Conservation (phyloP, 2,113 vertebrate genomes). For the Notarius quadriscutis region DNA sequence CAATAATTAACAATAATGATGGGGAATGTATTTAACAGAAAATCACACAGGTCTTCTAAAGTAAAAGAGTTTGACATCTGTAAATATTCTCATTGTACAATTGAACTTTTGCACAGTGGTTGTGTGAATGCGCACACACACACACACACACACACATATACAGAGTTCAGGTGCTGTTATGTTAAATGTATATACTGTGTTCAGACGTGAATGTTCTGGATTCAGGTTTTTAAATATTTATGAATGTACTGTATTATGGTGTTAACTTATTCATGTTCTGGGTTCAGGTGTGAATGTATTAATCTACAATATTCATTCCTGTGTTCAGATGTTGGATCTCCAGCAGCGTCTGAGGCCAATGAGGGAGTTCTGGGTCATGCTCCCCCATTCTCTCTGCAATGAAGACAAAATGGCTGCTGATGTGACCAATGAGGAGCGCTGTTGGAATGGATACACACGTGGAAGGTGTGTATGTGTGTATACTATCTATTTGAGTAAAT, state of each 20-base stretch:
- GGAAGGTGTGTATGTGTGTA: conserved; percentile 65
- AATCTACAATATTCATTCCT: not conserved
- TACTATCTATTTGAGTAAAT: not conserved
- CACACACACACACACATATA: too few species aligned
- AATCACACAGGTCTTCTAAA: too few species aligned
- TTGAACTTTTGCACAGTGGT: too few species aligned
- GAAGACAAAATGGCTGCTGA: conserved; percentile 79
- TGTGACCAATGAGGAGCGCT: conserved; percentile 80
- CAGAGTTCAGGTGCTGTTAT: too few species aligned
- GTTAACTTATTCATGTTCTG: not conserved
- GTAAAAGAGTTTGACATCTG: too few species aligned
- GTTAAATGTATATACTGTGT: too few species aligned
- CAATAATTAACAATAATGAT: too few species aligned
- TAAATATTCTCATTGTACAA: too few species aligned
- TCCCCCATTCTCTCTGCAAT: conserved; percentile 83
- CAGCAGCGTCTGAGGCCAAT: conserved; percentile 80
- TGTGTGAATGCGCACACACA: too few species aligned
- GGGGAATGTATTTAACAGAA: too few species aligned
- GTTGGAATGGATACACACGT: conserved; percentile 82
- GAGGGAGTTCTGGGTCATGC: conserved; percentile 83
- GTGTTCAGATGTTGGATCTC: conserved; percentile 79
- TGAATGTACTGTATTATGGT: not conserved
- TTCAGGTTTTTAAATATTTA: not conserved
- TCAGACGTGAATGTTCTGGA: not conserved
- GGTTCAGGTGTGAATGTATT: not conserved